Percentiles rank a stretch among this genome's conserved stretches.
Conservation (phyloP, 2,113 vertebrate species). For the Canis aureus region DNA sequence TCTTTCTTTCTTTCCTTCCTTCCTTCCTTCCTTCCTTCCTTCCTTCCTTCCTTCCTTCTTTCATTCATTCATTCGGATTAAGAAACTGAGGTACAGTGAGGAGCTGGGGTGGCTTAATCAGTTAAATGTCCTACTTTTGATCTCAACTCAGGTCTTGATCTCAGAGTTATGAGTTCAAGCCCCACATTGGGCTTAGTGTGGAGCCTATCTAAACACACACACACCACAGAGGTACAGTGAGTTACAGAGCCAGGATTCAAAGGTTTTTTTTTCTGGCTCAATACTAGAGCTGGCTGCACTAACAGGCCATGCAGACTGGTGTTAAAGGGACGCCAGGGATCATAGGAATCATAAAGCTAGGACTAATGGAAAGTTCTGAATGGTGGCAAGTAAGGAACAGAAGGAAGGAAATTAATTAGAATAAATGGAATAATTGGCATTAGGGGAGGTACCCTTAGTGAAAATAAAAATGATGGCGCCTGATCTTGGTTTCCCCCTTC, state of each 20-base stretch:
- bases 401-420: neutral
- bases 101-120: neutral
- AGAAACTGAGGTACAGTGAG: neutral
- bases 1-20: too few relatives aligned
- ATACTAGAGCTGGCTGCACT: neutral
- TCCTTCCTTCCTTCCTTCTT: too few relatives aligned
- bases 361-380: neutral
- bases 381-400: constrained; percentile 31
- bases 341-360: neutral
- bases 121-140: neutral
- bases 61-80: neutral
- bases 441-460: neutral
- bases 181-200: neutral
- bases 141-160: neutral
- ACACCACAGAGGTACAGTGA: neutral
- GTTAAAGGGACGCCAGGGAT: neutral
- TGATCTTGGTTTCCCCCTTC: neutral
- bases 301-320: neutral
- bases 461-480: neutral
- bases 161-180: neutral
- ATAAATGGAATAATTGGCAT: neutral
- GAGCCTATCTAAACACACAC: neutral
- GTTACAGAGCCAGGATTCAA: neutral
- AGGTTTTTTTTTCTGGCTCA: constrained; percentile 40
- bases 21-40: neutral